Base-by-base conservation (phyloP, 1,140 invertebrate species). In the Coelopa frigida region DNA sequence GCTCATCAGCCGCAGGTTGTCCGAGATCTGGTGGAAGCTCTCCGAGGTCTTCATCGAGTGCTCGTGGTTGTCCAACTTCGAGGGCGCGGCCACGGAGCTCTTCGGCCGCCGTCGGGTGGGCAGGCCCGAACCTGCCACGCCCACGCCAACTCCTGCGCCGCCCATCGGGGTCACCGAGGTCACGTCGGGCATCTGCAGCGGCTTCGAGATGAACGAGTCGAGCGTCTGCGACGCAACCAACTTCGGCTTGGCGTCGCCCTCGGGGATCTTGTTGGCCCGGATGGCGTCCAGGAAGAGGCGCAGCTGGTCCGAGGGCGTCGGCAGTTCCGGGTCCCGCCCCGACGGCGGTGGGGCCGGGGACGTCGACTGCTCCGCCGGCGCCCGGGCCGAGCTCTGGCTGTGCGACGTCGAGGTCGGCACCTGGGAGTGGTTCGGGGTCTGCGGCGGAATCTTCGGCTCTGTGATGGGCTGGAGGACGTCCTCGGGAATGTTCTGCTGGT, bases 21-120 rank as follows among this genome's bases (percentile, higher is more conserved):
- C 67, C 10, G 67, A 69, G 27, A 70, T 67, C 37, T 69, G 66
- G 33, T 67, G 61, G 18, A 70, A 70, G 43, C 63, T 69, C 43
- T 70, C 66, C 1, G 61, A 68, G 20, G 65, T 61, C 11, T 57
- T 61, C 12, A 64, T 44, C 5, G 65, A 68, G 11, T 68, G 65
- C 5, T 64, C 61, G 1, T 23, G 21, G 5, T 43, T 56, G 2
- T 52, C 46, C 17, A 39, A 24, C 26, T 40, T 26, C n/a, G 48
- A 21, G 24, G 39, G 33, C 5, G 21, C 36, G 21, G 17, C 11
- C 17, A 22, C 48, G 38, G 54, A 52, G 31, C 57, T 62, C 42
- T 68, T 68, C 29, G 64, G 60, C 37, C 64, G 46, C 7, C 64
- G 27, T 1, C 61, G 48, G 5, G 57, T 56, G 17, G 63, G 60